A percentile compares a stretch with the other conserved stretches of the same genome.
These are phyloP conservation scores for Cynaeus angustus DNA, from an alignment of 2,888 invertebrate species.

Conservation along the genomic window DNA sequence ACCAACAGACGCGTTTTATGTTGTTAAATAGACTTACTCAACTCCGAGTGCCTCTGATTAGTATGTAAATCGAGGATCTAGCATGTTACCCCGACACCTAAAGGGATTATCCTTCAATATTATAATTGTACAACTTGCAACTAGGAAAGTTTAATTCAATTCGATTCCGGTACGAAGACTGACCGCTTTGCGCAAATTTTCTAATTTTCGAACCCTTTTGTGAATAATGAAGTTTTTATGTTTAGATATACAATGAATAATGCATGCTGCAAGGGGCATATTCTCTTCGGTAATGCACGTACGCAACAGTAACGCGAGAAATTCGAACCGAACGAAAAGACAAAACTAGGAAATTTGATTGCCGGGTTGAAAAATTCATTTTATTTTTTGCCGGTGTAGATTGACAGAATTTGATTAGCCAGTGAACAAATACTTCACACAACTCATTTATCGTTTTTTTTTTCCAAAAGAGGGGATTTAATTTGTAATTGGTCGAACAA, in stretches of 20 bases:
- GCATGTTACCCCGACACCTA: slow-evolving; percentile 30
- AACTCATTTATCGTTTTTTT: too few species aligned
- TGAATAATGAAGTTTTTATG: slow-evolving; percentile 1
- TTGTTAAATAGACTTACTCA: slow-evolving; percentile 30
- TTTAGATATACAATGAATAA: slow-evolving; percentile 30
- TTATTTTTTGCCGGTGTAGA: too few species aligned
- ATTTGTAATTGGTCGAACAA: too few species aligned
- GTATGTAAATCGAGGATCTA: slow-evolving; percentile 42
- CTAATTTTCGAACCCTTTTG: background rate
- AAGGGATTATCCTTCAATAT: slow-evolving; percentile 45
- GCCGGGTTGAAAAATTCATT: too few species aligned
- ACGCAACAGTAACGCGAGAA: background rate
- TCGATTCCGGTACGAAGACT: slow-evolving; percentile 22
- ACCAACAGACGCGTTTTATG: slow-evolving; percentile 21
- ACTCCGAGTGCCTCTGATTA: slow-evolving; percentile 28
- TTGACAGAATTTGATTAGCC: too few species aligned
- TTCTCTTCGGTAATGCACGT: background rate
- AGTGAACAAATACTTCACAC: too few species aligned
- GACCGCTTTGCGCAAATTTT: slow-evolving; percentile 24
- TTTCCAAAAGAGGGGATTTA: too few species aligned
- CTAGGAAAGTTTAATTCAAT: slow-evolving; percentile 37
- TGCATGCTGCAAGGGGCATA: slow-evolving; percentile 12
- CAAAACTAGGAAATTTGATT: too few species aligned
- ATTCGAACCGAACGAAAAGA: background rate
- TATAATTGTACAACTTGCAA: slow-evolving; percentile 36